phyloP scores from a whole-genome alignment of 1,140 invertebrate species.

The Drosophila micromelanica region DNA sequence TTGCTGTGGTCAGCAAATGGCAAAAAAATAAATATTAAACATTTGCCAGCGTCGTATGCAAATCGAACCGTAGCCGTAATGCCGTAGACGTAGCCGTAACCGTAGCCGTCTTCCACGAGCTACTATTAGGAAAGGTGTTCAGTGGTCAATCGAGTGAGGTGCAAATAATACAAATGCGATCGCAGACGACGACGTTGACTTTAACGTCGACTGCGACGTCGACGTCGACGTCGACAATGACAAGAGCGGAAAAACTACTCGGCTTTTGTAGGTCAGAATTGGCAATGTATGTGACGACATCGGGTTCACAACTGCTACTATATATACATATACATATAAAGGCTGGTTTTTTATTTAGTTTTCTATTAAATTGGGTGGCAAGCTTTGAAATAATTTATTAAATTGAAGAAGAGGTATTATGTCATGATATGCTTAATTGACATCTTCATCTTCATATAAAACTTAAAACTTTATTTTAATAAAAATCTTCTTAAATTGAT shows the following conservation, averaged over 20 bases:
- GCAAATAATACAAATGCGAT: conserved; percentile 27
- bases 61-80: conserved; percentile 28
- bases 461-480: no score
- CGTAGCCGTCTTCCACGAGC: conserved; percentile 10
- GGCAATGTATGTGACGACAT: conserved; percentile 18
- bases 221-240: conserved; percentile 6
- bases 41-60: conserved; percentile 50
- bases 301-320: conserved; percentile 1
- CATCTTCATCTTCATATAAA: no score
- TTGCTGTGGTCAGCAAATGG: conserved; percentile 79
- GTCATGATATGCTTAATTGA: no score
- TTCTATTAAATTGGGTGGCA: no score
- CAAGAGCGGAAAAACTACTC: conserved; percentile 24
- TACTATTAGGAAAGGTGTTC: conserved; percentile 49
- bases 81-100: no score
- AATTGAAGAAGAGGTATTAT: no score
- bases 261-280: conserved; percentile 45
- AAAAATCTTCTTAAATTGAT: no score
- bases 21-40: conserved; percentile 81
- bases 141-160: conserved; percentile 29
- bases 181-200: not conserved
- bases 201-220: not conserved
- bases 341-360: no score
- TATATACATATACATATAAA: not conserved
- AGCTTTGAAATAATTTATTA: no score